Evolutionary conservation across 2,113 vertebrate species (phyloP), one percentile per base, ranked within the genome.

Genomic region (Helogale parvula): DNA sequence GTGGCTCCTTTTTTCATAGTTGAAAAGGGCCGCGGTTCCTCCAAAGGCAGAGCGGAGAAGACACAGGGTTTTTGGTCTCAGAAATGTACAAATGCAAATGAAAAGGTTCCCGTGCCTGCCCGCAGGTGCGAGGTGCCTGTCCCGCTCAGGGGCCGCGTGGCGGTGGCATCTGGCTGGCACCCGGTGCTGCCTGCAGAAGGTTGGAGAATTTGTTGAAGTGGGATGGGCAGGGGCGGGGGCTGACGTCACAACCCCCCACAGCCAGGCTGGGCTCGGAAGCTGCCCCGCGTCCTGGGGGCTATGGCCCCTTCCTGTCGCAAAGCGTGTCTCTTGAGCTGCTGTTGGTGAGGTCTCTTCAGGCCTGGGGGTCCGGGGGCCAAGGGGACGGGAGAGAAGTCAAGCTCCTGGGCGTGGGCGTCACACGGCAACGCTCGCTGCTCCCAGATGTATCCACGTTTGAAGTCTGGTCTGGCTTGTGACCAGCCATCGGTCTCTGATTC

Each of bases 71-170:
- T 31, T 2, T 33, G 54, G 0, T 47, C 63, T 6, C 19, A 33
- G 35, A 68, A 72, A 45, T 10, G 33, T 3, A 8, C 2, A 19
- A 15, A 19, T 2, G 21, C 38, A 72, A 7, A n/a, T 2, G 11
- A 27, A 7, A 69, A 41, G 31, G 1, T 63, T 7, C 3, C 0
- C 0, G 1, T 8, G 38, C 77, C 15, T 11, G 63, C 11, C n/a
- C 7, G 3, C 15, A 6, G n/a, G 33, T 60, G 8, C 19, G 2
- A 25, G 63, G 69, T 8, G 7, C 13, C 0, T 6, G 80, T 12
- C 1, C 2, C 1, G 21, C 7, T 2, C 21, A 4, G 65, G 50
- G 25, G 23, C 0, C 13, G 19, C 3, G 4, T 2, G 13, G 8
- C 0, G 2, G 88, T 29, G 19, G 82, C 0, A 0, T 17, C 3